phyloP scores from a whole-genome alignment of 2,888 invertebrate genomes.

The Eurytoma californica region DNA sequence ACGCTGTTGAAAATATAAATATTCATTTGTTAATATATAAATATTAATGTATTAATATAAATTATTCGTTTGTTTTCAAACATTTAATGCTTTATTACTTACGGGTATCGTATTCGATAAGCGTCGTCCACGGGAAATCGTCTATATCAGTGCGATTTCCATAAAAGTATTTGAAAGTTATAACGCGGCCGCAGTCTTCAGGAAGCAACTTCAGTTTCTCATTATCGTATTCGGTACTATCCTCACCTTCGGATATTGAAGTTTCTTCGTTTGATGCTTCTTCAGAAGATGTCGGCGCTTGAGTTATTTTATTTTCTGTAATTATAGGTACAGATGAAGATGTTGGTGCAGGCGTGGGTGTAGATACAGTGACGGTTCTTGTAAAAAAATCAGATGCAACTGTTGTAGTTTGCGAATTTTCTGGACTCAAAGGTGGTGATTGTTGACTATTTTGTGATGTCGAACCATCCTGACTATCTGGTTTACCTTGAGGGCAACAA shows the following conservation, averaged over 20 bases:
- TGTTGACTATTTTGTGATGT: too few relatives aligned
- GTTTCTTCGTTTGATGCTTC: too few relatives aligned
- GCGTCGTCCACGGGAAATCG: conserved; percentile 79
- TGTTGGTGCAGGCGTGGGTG: too few relatives aligned
- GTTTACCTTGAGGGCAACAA: conserved; percentile 75
- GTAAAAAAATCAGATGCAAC: too few relatives aligned
- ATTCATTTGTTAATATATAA: background rate
- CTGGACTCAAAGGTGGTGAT: too few relatives aligned
- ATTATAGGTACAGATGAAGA: background rate
- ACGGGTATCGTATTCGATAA: conserved; percentile 74
- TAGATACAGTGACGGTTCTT: too few relatives aligned
- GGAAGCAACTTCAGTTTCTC: conserved; percentile 16
- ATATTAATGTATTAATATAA: too few relatives aligned
- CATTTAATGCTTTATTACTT: conserved; percentile 50
- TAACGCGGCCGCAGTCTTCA: conserved; percentile 2
- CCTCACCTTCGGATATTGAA: too few relatives aligned
- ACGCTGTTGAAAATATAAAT: conserved; percentile 11
- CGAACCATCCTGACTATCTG: too few relatives aligned
- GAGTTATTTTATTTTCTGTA: background rate
- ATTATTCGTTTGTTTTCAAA: too few relatives aligned
- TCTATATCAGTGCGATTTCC: conserved; percentile 65
- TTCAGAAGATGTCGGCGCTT: background rate
- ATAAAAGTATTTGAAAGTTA: conserved; percentile 9
- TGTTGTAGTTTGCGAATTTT: too few relatives aligned
- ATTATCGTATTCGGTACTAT: too few relatives aligned